A percentile compares a stretch with the other conserved stretches of the same genome.
Evolutionary conservation across 2,113 vertebrate species (phyloP).

Genomic region (Procapra przewalskii): DNA sequence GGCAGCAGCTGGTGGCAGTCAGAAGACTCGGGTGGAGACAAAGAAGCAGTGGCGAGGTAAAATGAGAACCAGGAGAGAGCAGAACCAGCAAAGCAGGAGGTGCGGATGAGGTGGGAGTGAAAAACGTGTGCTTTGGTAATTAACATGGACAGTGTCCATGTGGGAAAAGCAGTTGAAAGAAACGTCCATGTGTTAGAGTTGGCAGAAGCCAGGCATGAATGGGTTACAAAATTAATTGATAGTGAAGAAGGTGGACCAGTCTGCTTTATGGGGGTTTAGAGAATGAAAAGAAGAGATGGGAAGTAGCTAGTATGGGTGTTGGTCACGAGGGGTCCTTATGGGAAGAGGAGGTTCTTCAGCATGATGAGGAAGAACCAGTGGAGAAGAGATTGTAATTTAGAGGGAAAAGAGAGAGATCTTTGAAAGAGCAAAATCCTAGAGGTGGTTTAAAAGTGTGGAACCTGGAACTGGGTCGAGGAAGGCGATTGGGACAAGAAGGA

Average conservation of each 20-base stretch:
- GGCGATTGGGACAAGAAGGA: background rate
- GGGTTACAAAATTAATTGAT: background rate
- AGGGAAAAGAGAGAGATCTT: background rate
- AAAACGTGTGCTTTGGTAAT: background rate
- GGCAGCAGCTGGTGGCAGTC: background rate
- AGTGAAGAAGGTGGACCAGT: background rate
- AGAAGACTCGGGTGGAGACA: background rate
- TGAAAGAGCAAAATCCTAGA: background rate
- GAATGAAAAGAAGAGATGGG: background rate
- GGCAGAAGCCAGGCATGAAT: background rate
- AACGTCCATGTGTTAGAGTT: accelerated
- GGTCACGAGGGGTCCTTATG: background rate
- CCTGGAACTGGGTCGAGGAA: background rate
- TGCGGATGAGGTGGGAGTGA: background rate
- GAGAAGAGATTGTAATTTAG: background rate
- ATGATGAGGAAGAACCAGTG: background rate
- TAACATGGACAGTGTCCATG: background rate
- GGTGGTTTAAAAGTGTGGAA: background rate
- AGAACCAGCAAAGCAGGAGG: background rate
- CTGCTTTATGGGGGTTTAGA: background rate
- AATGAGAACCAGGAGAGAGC: background rate
- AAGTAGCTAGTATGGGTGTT: background rate
- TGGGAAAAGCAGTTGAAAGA: background rate
- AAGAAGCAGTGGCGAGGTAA: background rate
- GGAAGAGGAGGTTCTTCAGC: background rate